Conservation (phyloP, 2,113 vertebrate species). For the Bos javanicus region DNA sequence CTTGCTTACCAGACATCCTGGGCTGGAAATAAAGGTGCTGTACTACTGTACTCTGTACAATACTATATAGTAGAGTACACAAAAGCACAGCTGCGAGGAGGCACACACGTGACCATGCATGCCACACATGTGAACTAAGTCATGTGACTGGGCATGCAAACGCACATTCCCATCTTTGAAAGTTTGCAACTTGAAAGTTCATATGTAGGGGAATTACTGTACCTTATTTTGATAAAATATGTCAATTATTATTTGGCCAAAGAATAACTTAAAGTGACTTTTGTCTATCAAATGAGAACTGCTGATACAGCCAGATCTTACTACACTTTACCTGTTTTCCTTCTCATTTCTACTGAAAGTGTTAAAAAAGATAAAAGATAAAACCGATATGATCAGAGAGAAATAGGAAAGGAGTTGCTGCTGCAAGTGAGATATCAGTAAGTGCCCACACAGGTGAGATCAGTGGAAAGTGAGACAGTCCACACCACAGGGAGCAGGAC, state of each 20-base stretch:
- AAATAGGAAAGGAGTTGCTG: background rate
- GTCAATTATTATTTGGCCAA: background rate
- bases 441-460: background rate
- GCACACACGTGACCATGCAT: fast-evolving
- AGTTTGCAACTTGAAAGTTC: background rate
- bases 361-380: background rate
- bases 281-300: background rate
- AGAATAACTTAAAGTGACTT: background rate
- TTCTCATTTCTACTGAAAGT: background rate
- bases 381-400: background rate
- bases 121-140: background rate
- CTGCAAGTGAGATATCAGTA: background rate
- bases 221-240: background rate
- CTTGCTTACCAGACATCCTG: background rate
- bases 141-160: background rate
- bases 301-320: background rate
- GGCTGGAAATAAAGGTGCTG: background rate
- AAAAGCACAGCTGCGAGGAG: background rate
- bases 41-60: background rate
- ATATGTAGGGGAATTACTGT: background rate
- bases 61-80: background rate
- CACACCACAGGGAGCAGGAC: background rate
- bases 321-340: background rate
- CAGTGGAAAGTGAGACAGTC: background rate
- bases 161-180: background rate